Base-by-base conservation (phyloP, 2,888 invertebrate species). In the Oasisia sp. region DNA sequence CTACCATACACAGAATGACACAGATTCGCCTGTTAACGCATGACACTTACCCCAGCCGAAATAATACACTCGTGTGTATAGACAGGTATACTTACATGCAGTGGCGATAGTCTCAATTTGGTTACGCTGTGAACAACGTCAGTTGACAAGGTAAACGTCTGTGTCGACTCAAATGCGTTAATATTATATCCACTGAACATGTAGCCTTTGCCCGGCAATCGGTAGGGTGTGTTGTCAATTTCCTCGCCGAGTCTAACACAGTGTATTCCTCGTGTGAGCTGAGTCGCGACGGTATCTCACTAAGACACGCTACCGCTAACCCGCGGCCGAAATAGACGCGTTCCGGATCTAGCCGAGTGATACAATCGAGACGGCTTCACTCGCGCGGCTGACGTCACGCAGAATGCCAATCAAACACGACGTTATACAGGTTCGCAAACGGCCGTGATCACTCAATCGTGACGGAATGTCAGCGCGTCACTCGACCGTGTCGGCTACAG, bases 241-340 rank as follows among this genome's bases (percentile, higher is more conserved):
- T 74, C 14, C 27, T 27, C 74, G 27, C 74, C 27, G 27, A 27
- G 27, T 74, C 74, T 7, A 27, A n/a, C n/a, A 27, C 74, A 1
- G n/a, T 7, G 19, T n/a, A 74, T n/a, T 74, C 74, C 74, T 74
- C 74, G 74, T n/a, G 74, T 74, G 7, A 56, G 74, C 74, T 74
- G 7, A n/a, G 19, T 74, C 74, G 74, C 7, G 74, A 74, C 74
- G 27, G 3, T 74, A 74, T 74, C n/a, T 5, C 7, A 50, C 50
- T 9, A 50, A 50, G 50, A 9, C 74, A 74, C 27, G n/a, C n/a
- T 74, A 74, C 14, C 27, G n/a, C n/a, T 74, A 74, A 74, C 74
- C 74, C 74, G 74, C 74, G 27, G 74, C 74, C n/a, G 74, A 74
- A 74, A 74, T 74, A n/a, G 74, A 74, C 74, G 74, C 74, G 14